Conservation (phyloP, 2,113 vertebrate species). For the Mugil cephalus region DNA sequence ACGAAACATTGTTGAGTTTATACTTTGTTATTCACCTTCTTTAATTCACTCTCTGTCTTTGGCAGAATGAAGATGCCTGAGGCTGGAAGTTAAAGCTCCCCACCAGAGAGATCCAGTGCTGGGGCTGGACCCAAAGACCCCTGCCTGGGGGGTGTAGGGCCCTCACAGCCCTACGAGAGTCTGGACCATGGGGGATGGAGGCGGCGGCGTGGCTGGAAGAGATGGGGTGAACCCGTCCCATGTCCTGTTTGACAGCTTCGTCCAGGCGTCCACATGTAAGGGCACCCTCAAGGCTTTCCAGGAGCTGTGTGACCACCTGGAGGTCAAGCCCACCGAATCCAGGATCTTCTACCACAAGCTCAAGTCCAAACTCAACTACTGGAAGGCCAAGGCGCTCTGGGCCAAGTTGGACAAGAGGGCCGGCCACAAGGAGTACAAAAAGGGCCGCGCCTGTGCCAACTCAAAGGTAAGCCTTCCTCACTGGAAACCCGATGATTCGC, state of each 20-base stretch:
- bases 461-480: slow-evolving; percentile 86
- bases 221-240: slow-evolving; percentile 89
- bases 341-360: slow-evolving; percentile 97
- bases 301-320: slow-evolving; percentile 94
- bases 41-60: slow-evolving; percentile 18
- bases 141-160: slow-evolving; percentile 64
- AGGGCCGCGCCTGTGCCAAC: slow-evolving; percentile 93
- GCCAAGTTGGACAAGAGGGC: slow-evolving; percentile 96
- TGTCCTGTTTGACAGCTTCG: slow-evolving; percentile 93
- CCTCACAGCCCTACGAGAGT: slow-evolving; percentile 57
- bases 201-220: slow-evolving; percentile 62
- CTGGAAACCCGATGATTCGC: neutral
- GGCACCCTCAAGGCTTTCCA: slow-evolving; percentile 97
- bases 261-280: slow-evolving; percentile 96
- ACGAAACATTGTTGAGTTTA: neutral
- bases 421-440: slow-evolving; percentile 97
- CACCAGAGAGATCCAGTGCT: slow-evolving; percentile 56
- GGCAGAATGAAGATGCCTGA: slow-evolving; percentile 77
- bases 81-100: slow-evolving; percentile 68
- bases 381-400: slow-evolving; percentile 99
- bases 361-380: slow-evolving; percentile 98
- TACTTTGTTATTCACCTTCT: neutral
- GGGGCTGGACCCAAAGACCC: slow-evolving; percentile 74
- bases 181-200: slow-evolving; percentile 84
- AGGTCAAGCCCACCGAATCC: slow-evolving; percentile 92